Base-by-base conservation (phyloP, 1,140 invertebrate genomes). In the Trissolcus basalis region DNA sequence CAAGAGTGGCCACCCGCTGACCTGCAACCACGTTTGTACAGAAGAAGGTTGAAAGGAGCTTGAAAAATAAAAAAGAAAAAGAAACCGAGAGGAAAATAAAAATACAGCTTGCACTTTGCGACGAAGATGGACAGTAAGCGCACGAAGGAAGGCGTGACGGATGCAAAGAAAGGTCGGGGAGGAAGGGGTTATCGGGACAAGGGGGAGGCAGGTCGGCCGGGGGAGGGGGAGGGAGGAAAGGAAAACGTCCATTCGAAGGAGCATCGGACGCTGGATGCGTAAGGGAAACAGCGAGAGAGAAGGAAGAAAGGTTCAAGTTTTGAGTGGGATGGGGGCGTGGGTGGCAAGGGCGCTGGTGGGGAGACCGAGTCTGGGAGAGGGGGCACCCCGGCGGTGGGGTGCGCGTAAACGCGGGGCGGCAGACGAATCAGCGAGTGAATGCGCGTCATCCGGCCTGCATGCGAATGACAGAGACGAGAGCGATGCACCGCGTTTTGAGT, bases 301-400 rank as follows among this genome's bases (percentile, higher is more conserved):
- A 44, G 53, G 54, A 61, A 49, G 63, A 47, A 51, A 53, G 36
- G 41, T n/a, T 33, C 55, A 53, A 56, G 63, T 55, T 49, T 53
- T 16, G 61, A 60, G 78, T 77, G 71, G 76, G 81, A 84, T 86
- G 83, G 82, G 84, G 86, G 85, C 85, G 86, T 86, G 85, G 84
- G 86, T 86, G 86, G 83, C 8, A 43, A 49, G 82, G 82, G 85
- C 82, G 82, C 82, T 81, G 85, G 55, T 59, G 55, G 55, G 55
- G 55, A 32, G 13, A 4, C 2, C 6, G 69, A 75, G 55, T 50
- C 53, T 16, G 77, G 81, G 69, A 73, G 64, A 74, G 72, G 73
- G 78, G 50, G 80, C 78, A 78, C 74, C 77, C 47, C 60, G 39
- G 54, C 54, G 68, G 83, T 80, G 81, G 84, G 84, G 83, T 67